Percentiles rank a stretch among this genome's conserved stretches.
Evolutionary conservation across 2,113 vertebrate genomes (phyloP).

Genomic region (Sebastes schlegelii): DNA sequence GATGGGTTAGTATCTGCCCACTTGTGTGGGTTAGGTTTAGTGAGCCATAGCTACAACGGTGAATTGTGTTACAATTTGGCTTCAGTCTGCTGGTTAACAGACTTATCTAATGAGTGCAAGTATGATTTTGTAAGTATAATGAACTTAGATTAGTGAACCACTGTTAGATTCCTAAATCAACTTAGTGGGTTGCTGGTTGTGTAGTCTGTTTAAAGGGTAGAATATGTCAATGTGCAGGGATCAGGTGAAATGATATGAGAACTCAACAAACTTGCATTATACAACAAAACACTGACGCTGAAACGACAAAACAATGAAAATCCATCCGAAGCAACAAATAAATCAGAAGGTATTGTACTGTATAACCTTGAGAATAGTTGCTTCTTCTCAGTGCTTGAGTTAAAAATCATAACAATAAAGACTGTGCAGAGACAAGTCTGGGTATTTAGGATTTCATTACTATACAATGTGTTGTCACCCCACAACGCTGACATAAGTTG

Average conservation of each 20-base stretch:
- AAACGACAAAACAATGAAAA: constrained; percentile 51
- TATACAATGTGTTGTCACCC: background rate
- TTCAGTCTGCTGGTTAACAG: constrained; percentile 45
- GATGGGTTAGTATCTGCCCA: constrained; percentile 57
- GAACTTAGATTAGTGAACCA: background rate
- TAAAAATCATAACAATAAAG: constrained; percentile 4
- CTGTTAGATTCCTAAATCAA: constrained; percentile 14
- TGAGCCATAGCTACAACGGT: constrained; percentile 36
- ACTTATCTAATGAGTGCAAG: constrained; percentile 23
- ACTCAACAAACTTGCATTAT: constrained; percentile 44
- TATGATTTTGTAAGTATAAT: constrained; percentile 21
- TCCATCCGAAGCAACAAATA: constrained; percentile 7
- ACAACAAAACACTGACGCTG: constrained; percentile 33
- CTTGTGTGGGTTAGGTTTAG: constrained; percentile 81
- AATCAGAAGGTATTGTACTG: background rate
- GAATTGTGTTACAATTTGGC: constrained; percentile 17
- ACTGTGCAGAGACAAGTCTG: constrained; percentile 7
- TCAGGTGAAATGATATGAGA: constrained; percentile 63
- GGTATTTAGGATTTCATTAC: constrained; percentile 3
- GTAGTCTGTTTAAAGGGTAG: constrained; percentile 19
- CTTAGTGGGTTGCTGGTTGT: constrained; percentile 13
- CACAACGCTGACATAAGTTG: background rate
- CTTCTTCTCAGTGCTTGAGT: constrained; percentile 10
- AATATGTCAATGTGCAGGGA: constrained; percentile 34
- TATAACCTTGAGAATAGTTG: background rate